phyloP scores from a whole-genome alignment of 2,113 vertebrate species.

The Danionella cerebrum region DNA sequence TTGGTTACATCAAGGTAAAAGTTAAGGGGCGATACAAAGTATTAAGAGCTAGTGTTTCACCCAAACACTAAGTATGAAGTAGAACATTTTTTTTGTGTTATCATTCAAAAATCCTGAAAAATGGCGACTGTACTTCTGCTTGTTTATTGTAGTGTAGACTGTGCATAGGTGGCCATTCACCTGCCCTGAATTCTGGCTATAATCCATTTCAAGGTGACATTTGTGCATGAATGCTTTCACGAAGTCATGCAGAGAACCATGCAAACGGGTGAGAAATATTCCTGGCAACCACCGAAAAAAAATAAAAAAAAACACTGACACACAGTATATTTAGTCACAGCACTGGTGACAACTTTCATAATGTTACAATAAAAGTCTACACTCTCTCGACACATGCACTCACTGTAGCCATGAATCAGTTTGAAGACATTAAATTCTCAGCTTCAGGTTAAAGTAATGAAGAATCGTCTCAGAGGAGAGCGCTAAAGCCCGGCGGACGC shows the following conservation, averaged over 20 bases:
- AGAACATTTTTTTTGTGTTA: no score
- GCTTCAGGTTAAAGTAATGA: constrained; percentile 4
- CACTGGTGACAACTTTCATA: neutral
- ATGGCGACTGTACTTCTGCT: no score
- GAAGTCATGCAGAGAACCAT: neutral
- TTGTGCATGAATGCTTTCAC: neutral
- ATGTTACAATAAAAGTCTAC: neutral
- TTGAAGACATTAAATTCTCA: constrained; percentile 12
- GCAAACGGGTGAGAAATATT: neutral
- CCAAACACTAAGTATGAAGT: no score
- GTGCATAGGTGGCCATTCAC: neutral
- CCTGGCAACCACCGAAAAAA: neutral
- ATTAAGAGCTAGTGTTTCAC: no score
- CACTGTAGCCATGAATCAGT: neutral
- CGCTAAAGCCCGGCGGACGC: neutral
- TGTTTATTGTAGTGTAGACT: no score
- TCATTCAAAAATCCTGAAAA: no score
- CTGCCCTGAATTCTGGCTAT: neutral
- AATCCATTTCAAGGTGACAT: constrained; percentile 13
- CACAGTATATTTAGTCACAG: neutral
- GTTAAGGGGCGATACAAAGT: no score
- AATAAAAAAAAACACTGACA: neutral
- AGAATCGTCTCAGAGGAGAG: neutral
- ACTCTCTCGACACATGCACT: neutral
- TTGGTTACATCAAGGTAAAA: no score